A percentile compares a stretch with the other conserved stretches of the same genome.
These are phyloP conservation scores for Enteromius trimaculatus DNA, from an alignment of 2,797 vertebrate genomes.

Conservation along the genomic window DNA sequence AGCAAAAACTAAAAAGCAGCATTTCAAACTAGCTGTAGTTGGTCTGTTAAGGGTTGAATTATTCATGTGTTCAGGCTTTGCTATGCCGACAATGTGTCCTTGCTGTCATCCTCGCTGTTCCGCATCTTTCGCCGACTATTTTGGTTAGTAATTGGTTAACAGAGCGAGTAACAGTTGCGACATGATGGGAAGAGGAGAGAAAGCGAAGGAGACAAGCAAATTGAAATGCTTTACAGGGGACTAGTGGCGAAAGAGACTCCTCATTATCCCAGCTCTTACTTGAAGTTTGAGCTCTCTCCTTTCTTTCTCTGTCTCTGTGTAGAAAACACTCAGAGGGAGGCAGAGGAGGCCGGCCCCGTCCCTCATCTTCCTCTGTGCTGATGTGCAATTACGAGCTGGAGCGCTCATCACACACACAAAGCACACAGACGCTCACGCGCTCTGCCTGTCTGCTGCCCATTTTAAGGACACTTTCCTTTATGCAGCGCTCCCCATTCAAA, in stretches of 20 bases:
- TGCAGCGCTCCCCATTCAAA: slow-evolving; percentile 28
- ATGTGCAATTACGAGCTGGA: slow-evolving; percentile 57
- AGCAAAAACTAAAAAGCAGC: background rate
- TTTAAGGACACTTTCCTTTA: slow-evolving; percentile 51
- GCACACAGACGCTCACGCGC: slow-evolving; percentile 49
- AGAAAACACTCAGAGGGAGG: slow-evolving; percentile 27
- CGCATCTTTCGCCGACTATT: slow-evolving; percentile 18
- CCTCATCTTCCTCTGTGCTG: slow-evolving; percentile 35
- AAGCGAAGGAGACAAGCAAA: background rate
- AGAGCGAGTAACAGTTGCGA: slow-evolving; percentile 4
- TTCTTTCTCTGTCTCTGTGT: slow-evolving; percentile 6
- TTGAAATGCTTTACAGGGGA: slow-evolving; percentile 10
- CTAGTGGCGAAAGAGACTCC: slow-evolving; percentile 30
- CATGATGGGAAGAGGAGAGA: slow-evolving; percentile 14
- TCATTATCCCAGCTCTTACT: slow-evolving; percentile 34
- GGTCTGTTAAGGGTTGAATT: slow-evolving; percentile 9
- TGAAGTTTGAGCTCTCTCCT: slow-evolving; percentile 17
- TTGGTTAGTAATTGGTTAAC: slow-evolving; percentile 45
- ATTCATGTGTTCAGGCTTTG: slow-evolving; percentile 12
- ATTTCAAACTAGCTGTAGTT: background rate
- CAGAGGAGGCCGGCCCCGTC: slow-evolving; percentile 29
- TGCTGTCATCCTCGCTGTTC: background rate
- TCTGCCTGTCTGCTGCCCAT: slow-evolving; percentile 44
- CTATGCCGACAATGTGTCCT: background rate
- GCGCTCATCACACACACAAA: slow-evolving; percentile 49